These are phyloP conservation scores for Orchesella flavescens DNA, from an alignment of 2,888 invertebrate genomes.

Conservation along the genomic window DNA sequence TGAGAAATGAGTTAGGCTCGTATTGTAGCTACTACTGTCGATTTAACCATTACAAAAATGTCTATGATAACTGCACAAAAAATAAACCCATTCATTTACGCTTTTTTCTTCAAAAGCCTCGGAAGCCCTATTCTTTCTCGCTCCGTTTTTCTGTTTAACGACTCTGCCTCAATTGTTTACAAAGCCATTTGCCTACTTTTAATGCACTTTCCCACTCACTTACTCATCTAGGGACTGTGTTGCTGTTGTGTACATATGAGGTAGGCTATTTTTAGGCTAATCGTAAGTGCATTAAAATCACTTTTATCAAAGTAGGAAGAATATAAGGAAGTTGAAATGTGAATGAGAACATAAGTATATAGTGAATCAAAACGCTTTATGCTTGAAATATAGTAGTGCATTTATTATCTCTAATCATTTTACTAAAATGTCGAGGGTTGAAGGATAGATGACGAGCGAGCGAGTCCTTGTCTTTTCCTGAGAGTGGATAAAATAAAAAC, in stretches of 20 bases:
- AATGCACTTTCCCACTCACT: slow-evolving; percentile 3
- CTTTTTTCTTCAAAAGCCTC: too few relatives aligned
- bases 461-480: background rate
- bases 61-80: too few relatives aligned
- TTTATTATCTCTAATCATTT: background rate
- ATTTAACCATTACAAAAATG: too few relatives aligned
- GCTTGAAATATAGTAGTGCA: background rate
- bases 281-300: background rate
- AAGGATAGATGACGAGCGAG: background rate
- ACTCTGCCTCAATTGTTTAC: slow-evolving; percentile 28
- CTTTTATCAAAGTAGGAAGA: background rate
- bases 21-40: too few relatives aligned
- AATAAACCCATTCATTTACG: too few relatives aligned
- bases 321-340: background rate
- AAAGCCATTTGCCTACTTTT: slow-evolving; percentile 20
- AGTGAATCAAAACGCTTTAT: background rate
- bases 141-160: background rate
- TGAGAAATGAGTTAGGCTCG: too few relatives aligned
- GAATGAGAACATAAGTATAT: background rate
- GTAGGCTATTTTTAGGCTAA: background rate
- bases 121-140: background rate
- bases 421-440: background rate
- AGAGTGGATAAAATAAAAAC: background rate
- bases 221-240: background rate
- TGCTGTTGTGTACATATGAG: background rate